Evolutionary conservation across 2,113 vertebrate species (phyloP), one percentile per base, ranked within the genome.

Genomic region (Sporophila hypoxantha): DNA sequence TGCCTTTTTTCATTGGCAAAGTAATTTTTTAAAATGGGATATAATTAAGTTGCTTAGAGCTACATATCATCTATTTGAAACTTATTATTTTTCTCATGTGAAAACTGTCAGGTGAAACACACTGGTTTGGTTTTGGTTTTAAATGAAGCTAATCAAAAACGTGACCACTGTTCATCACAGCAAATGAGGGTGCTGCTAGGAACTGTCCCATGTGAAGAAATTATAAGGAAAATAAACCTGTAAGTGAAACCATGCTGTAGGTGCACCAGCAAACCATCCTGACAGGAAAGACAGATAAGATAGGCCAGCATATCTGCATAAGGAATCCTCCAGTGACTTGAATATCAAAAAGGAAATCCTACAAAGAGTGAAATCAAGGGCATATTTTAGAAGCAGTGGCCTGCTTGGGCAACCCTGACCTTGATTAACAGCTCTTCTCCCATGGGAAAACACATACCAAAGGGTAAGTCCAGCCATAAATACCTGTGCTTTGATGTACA

Each of bases 31-130:
- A 14, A 79, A 92, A 82, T 60, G 67, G 32, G 71, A 75, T 79
- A 67, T 76, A 82, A 93, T 93, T 88, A 91, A 78, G 64, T 93
- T 76, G 39, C 78, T 88, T 91, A 87, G n/a, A 76, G 42, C 10
- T 50, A 47, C 47, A 26, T 55, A 76, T 84, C 82, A 76, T 62
- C 75, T 66, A 50, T 84, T 86, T 91, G 66, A 90, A 91, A 36
- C 37, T 14, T 44, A 17, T 66, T 82, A 29, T 61, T 92, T 89
- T 80, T 88, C 56, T 90, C 10, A 57, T 42, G 29, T 88, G 39
- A 73, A 85, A 92, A 82, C 46, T 74, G 19, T 59, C 64, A 79
- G 70, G 26, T 68, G 37, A 84, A 88, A 90, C 17, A 12, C 18
- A 39, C 4, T 36, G 62, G 11, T 42, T 86, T 77, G 18, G 17